Percentiles rank a stretch among this genome's conserved stretches.
phyloP scores from a whole-genome alignment of 2,888 invertebrate species.

The Luffia ferchaultella region DNA sequence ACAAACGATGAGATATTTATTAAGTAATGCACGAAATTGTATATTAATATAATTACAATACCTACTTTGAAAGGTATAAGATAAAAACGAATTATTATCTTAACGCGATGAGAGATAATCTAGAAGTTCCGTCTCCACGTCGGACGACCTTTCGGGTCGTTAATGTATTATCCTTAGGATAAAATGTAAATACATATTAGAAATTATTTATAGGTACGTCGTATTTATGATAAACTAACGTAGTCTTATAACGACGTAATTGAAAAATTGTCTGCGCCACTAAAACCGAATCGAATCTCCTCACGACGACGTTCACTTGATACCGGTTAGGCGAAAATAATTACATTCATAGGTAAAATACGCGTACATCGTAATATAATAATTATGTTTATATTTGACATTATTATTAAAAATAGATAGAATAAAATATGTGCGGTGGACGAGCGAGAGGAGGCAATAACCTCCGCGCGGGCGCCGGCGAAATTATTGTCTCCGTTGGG shows the following conservation, averaged over 20 bases:
- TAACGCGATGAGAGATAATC: slow-evolving; percentile 62
- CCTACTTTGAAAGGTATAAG: slow-evolving; percentile 63
- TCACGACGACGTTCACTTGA: neutral
- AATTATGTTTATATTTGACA: slow-evolving; percentile 65
- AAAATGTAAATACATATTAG: slow-evolving; percentile 60
- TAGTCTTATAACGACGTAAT: slow-evolving; percentile 63
- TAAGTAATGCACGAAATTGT: slow-evolving; percentile 65
- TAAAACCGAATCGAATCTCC: slow-evolving; percentile 45
- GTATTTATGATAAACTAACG: slow-evolving; percentile 42
- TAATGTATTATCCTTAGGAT: slow-evolving; percentile 64
- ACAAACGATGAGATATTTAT: slow-evolving; percentile 64
- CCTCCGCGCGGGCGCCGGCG: slow-evolving; percentile 23
- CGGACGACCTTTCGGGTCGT: slow-evolving; percentile 52
- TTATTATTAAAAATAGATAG: slow-evolving; percentile 64
- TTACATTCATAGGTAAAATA: slow-evolving; percentile 64
- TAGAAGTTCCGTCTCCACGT: slow-evolving; percentile 57
- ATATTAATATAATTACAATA: slow-evolving; percentile 61
- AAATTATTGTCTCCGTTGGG: slow-evolving; percentile 34
- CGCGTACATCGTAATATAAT: slow-evolving; percentile 59
- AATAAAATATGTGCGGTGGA: slow-evolving; percentile 63
- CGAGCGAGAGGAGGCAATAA: slow-evolving; percentile 42
- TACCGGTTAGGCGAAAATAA: slow-evolving; percentile 49
- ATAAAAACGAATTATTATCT: slow-evolving; percentile 62
- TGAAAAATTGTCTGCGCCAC: slow-evolving; percentile 52
- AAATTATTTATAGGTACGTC: slow-evolving; percentile 54